Base-by-base conservation (phyloP, 2,797 vertebrate species). In the Ibycter americanus region DNA sequence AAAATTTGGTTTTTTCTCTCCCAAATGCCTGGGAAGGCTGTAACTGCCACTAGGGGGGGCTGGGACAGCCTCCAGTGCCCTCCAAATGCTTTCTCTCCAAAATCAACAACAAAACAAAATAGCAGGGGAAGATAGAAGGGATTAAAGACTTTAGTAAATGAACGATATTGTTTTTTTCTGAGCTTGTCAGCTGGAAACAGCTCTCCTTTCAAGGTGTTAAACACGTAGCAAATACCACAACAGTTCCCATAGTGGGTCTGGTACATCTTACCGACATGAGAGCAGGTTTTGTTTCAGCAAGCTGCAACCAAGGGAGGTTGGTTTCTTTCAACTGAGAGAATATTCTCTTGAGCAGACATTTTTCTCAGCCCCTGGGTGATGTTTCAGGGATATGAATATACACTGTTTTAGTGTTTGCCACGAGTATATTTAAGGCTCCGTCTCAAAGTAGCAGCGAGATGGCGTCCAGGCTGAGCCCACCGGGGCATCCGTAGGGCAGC, bases 31-130 rank as follows among this genome's bases (percentile, higher is more conserved):
- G 36, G 76, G 67, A 59, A 86, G 46, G 58, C 44, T 16, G 11
- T 14, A 23, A 8, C 70, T 87, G 78, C 95, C 97, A 27, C 96
- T 80, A 97, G 98, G 70, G 96, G 97, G 96, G 83, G 66, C 79
- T 27, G 89, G 78, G 84, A 49, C 87, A 93, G 83, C 90, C 52
- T 38, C 9, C 3, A 74, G 58, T 32, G 20, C 15, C 68, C 46
- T 92, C 61, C 27, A 32, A 80, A 58, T 0, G 42, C 77, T 88
- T 89, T 54, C 62, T 85, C 51, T 92, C 93, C 71, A 31, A 73
- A 94, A 54, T 67, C 79, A 90, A 56, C 73, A 66, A 16, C 68
- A 46, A 94, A 83, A 81, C 91, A 77, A 65, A 93, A 92, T 49
- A 89, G 6, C 46, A 62, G 65, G 59, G 15, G 32, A 83, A 56